Evolutionary conservation across 2,888 invertebrate species (phyloP).

Genomic region (Smittia aterrima): DNA sequence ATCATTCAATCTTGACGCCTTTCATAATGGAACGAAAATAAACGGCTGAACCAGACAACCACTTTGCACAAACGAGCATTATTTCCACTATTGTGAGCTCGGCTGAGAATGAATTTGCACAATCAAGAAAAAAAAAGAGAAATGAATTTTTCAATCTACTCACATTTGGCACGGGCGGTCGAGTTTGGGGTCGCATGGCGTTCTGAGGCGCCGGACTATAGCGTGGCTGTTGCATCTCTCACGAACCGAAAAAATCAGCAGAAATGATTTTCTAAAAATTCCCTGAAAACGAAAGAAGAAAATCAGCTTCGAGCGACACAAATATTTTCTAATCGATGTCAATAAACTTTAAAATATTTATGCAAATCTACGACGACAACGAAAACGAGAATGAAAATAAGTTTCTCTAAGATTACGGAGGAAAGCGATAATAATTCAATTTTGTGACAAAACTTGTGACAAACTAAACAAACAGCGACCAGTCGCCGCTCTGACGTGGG

Average conservation of each 20-base stretch:
- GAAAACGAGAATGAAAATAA: too few relatives aligned
- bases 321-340: slow-evolving; percentile 11
- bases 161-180: slow-evolving; percentile 51
- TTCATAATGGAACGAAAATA: not conserved
- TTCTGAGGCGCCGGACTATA: slow-evolving; percentile 49
- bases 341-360: slow-evolving; percentile 4
- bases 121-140: too few relatives aligned
- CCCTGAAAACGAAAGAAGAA: not conserved
- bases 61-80: not conserved
- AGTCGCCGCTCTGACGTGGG: too few relatives aligned
- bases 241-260: not conserved
- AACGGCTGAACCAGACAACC: too few relatives aligned
- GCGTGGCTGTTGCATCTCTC: slow-evolving; percentile 49
- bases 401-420: too few relatives aligned
- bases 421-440: too few relatives aligned
- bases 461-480: too few relatives aligned
- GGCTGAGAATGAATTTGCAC: not conserved
- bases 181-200: slow-evolving; percentile 47
- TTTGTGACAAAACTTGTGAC: too few relatives aligned
- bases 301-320: slow-evolving; percentile 6
- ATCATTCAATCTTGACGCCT: not conserved
- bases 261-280: not conserved
- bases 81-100: not conserved
- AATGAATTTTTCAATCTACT: slow-evolving; percentile 47
- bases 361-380: not conserved